Evolutionary conservation across 2,797 vertebrate species (phyloP).

Genomic region (Notoglanidium macrostoma): DNA sequence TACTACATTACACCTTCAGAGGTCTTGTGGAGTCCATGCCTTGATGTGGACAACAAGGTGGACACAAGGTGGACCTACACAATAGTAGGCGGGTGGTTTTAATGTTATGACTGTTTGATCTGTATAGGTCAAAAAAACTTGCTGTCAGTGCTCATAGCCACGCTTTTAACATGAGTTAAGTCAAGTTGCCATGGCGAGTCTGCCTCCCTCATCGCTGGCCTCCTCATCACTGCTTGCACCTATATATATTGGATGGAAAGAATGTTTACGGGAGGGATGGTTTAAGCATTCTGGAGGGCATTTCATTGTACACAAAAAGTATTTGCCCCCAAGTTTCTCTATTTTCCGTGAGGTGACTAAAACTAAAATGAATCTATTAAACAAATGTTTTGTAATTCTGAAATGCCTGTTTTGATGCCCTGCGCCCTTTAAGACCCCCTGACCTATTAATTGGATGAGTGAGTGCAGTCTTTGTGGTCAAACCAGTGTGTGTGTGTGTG

Average conservation of each 20-base stretch:
- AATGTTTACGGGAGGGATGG: neutral
- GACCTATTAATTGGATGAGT: neutral
- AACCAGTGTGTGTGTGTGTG: neutral
- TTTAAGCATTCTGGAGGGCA: neutral
- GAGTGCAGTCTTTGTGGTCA: neutral
- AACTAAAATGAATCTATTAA: neutral
- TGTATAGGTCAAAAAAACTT: too few relatives aligned
- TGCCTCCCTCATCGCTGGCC: too few relatives aligned
- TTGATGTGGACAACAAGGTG: too few relatives aligned
- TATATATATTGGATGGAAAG: neutral
- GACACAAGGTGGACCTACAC: too few relatives aligned
- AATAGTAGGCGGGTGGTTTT: too few relatives aligned
- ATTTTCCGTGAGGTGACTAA: neutral
- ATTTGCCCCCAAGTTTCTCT: neutral
- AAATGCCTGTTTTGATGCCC: neutral
- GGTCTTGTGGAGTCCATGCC: too few relatives aligned
- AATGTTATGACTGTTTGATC: too few relatives aligned
- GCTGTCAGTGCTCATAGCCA: too few relatives aligned
- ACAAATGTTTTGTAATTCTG: neutral
- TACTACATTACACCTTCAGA: too few relatives aligned
- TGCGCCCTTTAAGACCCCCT: slow-evolving; percentile 25
- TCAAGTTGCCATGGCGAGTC: too few relatives aligned
- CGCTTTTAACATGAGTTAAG: too few relatives aligned
- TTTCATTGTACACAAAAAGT: neutral
- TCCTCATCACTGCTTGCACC: too few relatives aligned